A percentile compares a stretch with the other conserved stretches of the same genome.
Evolutionary conservation across 2,888 invertebrate species (phyloP).

Genomic region (Imbricaverruca yamaguchii): DNA sequence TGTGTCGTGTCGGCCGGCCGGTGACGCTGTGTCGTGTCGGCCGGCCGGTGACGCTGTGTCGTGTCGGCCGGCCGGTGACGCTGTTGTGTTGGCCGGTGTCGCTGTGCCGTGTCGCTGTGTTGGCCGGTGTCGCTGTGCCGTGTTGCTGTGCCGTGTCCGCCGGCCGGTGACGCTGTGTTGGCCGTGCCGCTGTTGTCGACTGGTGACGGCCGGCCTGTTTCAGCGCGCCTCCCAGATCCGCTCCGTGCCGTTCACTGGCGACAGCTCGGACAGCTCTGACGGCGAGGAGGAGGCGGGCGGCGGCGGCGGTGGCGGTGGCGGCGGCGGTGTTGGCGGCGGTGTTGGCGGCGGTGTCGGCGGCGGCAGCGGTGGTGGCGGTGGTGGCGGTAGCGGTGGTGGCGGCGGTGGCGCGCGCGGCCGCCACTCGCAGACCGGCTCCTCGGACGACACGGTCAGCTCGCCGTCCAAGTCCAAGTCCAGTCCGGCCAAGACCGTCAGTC

Average conservation of each 20-base stretch:
- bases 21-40: no score
- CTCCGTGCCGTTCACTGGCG: constrained; percentile 91
- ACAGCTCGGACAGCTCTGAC: constrained; percentile 89
- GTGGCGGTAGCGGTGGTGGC: constrained; percentile 48
- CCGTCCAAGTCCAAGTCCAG: constrained; percentile 33
- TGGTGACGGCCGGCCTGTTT: no score
- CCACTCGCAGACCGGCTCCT: constrained; percentile 32
- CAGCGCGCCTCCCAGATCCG: constrained; percentile 90
- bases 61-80: no score
- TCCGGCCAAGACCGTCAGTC: constrained; percentile 33
- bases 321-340: constrained; percentile 37
- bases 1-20: no score
- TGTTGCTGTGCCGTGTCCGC: no score
- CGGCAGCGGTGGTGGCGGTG: constrained; percentile 88
- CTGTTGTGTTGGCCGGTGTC: no score
- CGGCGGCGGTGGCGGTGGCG: constrained; percentile 39
- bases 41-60: no score
- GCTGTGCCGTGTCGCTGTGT: no score
- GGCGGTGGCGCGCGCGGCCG: constrained; percentile 39
- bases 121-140: no score
- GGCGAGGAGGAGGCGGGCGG: constrained; percentile 52
- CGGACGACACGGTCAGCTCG: constrained; percentile 32
- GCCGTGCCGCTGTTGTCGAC: no score
- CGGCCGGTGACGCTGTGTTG: no score
- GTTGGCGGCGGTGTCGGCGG: constrained; percentile 56